phyloP scores from a whole-genome alignment of 2,888 invertebrate genomes.

The Agriopis aurantiaria region DNA sequence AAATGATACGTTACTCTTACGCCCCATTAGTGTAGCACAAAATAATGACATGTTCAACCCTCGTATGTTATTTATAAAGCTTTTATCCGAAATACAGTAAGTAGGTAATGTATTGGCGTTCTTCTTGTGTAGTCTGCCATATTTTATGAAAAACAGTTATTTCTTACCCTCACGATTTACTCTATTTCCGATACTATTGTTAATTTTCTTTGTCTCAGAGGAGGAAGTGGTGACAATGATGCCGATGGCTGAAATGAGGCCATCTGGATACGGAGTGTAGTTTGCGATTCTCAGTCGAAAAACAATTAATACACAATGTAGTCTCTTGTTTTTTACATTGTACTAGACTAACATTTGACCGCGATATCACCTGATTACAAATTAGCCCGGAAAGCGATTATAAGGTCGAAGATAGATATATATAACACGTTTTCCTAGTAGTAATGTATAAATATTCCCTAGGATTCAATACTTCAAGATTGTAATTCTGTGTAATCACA shows the following conservation, averaged over 20 bases:
- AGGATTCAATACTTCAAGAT: too few relatives aligned
- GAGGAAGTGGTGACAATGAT: not conserved
- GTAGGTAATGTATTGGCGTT: not conserved
- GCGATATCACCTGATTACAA: too few relatives aligned
- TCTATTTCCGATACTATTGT: not conserved
- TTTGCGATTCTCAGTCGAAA: not conserved
- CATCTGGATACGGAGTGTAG: not conserved
- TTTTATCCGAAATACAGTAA: slow-evolving; percentile 7
- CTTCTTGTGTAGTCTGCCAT: not conserved
- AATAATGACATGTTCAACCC: slow-evolving; percentile 22
- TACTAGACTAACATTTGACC: too few relatives aligned
- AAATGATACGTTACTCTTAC: slow-evolving; percentile 45
- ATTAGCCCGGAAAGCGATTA: too few relatives aligned
- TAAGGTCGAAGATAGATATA: too few relatives aligned
- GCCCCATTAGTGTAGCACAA: slow-evolving; percentile 30
- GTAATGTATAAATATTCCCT: too few relatives aligned
- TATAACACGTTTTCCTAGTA: too few relatives aligned
- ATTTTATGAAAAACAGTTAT: not conserved
- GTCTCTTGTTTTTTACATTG: not conserved
- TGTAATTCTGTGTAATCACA: too few relatives aligned
- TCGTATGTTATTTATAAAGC: slow-evolving; percentile 23
- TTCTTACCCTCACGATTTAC: not conserved
- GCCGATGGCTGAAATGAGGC: not conserved
- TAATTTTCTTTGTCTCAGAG: not conserved
- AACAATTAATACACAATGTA: not conserved